Base-by-base conservation (phyloP, 2,797 vertebrate species). In the Scarus forsteni region DNA sequence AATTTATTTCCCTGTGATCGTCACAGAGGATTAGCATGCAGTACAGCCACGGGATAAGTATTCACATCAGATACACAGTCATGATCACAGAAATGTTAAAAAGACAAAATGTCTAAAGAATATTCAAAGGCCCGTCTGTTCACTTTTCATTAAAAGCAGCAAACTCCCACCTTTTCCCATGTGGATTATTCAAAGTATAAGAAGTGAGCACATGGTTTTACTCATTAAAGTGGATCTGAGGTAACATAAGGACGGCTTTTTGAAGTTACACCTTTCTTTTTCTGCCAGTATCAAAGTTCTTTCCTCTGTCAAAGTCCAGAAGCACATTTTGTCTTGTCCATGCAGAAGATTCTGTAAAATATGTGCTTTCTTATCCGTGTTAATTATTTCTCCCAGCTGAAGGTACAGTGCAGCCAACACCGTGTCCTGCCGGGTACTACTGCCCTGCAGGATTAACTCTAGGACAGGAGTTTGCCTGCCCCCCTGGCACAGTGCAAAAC, bases 371-470 rank as follows among this genome's bases (percentile, higher is more conserved):
- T 39, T 1, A 65, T 50, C 8, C 19, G 38, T 66, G 1, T 50
- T 62, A 10, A 19, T 67, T 34, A 19, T 19, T 7, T 58, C 0
- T 45, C 50, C 42, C 79, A 97, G 96, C 80, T 59, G 78, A 89
- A 65, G 92, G 85, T 51, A 89, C 93, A 34, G 74, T 67, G 1
- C 75, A 81, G 38, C 95, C 94, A 9, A 73, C 74, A 13, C 65
- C 79, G 10, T 97, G 95, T 67, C 90, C 94, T 6, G 27, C 40
- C 61, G 95, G 95, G 12, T 80, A 96, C 78, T 96, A 94, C 90
- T 97, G 95, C 65, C 93, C 91, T 13, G 73, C 83, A 0, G 95
- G 95, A 9, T 90, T 92, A 16, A 80, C 51, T 62, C 85, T 86
- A 10, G 94, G 93, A 55, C 80, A 68, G 2, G 88, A 93, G 50